phyloP scores from a whole-genome alignment of 2,888 invertebrate genomes.

The Ormyrus labotus region DNA sequence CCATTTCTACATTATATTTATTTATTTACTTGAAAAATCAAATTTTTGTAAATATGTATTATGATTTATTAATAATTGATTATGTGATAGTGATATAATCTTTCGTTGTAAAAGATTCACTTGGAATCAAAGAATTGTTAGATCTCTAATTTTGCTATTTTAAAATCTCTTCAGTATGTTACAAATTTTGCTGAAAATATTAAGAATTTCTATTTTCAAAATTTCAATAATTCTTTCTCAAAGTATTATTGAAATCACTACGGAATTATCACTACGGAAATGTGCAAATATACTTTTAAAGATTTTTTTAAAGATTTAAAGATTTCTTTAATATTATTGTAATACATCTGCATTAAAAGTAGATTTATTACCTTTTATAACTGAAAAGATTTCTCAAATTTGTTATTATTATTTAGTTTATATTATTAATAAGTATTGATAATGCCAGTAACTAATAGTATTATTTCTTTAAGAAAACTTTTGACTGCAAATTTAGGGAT shows the following conservation, averaged over 20 bases:
- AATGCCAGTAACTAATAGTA: constrained; percentile 4
- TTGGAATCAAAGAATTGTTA: constrained; percentile 21
- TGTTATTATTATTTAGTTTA: constrained; percentile 3
- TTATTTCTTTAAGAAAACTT: neutral
- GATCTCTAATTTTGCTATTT: constrained; percentile 21
- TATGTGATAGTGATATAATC: constrained; percentile 19
- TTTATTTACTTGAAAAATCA: constrained; percentile 14
- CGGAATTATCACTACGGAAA: no score
- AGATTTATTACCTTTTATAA: neutral
- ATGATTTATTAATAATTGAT: constrained; percentile 14
- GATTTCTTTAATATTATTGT: no score
- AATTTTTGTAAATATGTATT: constrained; percentile 41
- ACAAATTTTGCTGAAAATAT: constrained; percentile 7
- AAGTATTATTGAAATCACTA: neutral
- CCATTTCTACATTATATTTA: constrained; percentile 35
- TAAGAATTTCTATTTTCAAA: neutral
- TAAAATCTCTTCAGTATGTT: constrained; percentile 11
- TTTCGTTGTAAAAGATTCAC: neutral
- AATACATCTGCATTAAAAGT: no score
- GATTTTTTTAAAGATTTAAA: no score
- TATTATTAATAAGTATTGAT: constrained; percentile 2
- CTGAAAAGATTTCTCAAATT: constrained; percentile 17
- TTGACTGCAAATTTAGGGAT: constrained; percentile 25
- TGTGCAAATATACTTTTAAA: no score
- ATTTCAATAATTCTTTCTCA: constrained; percentile 2